phyloP scores from a whole-genome alignment of 2,113 vertebrate species.

The Numida meleagris region DNA sequence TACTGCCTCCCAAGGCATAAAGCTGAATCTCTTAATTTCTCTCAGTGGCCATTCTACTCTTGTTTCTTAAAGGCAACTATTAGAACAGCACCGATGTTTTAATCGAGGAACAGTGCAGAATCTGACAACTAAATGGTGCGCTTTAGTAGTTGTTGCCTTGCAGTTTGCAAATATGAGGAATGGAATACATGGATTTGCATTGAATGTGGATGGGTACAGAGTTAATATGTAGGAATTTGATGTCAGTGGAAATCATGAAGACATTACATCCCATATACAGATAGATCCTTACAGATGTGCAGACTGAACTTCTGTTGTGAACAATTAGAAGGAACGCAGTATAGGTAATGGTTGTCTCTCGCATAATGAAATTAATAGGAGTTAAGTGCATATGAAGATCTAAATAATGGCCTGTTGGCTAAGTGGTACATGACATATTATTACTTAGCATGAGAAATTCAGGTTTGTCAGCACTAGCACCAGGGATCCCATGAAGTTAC shows the following conservation, averaged over 20 bases:
- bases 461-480: not conserved
- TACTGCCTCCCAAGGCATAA: conserved; percentile 48
- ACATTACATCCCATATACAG: not conserved
- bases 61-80: conserved; percentile 45
- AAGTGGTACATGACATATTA: not conserved
- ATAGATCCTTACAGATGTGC: not conserved
- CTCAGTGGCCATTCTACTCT: conserved; percentile 3
- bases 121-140: not conserved
- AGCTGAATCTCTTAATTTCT: conserved; percentile 62
- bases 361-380: not conserved
- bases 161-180: not conserved
- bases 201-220: not conserved
- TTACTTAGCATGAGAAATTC: not conserved
- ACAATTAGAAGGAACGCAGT: not conserved
- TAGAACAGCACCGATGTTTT: conserved; percentile 1
- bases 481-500: not conserved
- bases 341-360: not conserved
- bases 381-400: not conserved
- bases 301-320: not conserved
- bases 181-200: not conserved
- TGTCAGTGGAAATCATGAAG: not conserved
- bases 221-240: not conserved
- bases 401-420: not conserved
- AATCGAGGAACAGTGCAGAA: not conserved
- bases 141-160: not conserved